Evolutionary conservation across 2,888 invertebrate species (phyloP).

Genomic region (Pocota personata): DNA sequence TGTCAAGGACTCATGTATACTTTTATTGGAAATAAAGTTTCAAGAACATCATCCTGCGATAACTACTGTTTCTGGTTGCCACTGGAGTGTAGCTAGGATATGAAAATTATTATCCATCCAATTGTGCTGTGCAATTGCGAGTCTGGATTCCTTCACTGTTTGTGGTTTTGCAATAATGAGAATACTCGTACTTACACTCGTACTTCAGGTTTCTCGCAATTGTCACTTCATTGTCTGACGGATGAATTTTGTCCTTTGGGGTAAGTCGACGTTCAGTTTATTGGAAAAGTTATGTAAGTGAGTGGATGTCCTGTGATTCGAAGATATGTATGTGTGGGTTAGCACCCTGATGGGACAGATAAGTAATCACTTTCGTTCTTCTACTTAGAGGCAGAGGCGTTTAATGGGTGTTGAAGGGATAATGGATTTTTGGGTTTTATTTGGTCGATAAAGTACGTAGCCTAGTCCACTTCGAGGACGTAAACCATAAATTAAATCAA

Average conservation of each 20-base stretch:
- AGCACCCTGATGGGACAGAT: background rate
- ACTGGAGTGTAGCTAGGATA: background rate
- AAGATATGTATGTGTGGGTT: background rate
- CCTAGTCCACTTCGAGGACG: background rate
- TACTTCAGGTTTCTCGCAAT: background rate
- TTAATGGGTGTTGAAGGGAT: background rate
- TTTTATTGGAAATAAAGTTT: slow-evolving; percentile 1
- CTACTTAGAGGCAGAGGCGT: background rate
- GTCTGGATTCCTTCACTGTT: background rate
- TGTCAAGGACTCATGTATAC: background rate
- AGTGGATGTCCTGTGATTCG: background rate
- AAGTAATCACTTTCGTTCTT: background rate
- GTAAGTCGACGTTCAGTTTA: background rate
- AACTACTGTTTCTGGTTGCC: background rate
- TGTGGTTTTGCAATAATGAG: background rate
- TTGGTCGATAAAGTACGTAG: background rate
- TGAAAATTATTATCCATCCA: background rate
- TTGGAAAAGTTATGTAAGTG: slow-evolving; percentile 5
- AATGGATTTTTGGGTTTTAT: background rate
- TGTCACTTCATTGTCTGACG: background rate
- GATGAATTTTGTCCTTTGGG: background rate
- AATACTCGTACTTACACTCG: too few species aligned
- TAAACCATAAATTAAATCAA: background rate
- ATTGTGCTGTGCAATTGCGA: background rate
- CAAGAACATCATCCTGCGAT: background rate